These are phyloP conservation scores for Pyrochroa serraticornis DNA, from an alignment of 2,888 invertebrate species.

Conservation along the genomic window DNA sequence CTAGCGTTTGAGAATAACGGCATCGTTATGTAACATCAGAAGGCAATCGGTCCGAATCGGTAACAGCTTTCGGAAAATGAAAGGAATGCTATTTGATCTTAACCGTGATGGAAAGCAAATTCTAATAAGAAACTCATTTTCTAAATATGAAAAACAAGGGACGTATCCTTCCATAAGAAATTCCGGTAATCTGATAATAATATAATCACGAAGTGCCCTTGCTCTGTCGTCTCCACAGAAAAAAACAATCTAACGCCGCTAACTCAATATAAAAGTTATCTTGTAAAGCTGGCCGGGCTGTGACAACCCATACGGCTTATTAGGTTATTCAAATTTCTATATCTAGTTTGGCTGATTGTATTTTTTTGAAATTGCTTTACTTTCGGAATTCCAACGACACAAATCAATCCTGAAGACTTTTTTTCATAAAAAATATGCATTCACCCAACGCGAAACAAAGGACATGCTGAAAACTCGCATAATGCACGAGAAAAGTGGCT, in stretches of 20 bases:
- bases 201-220: constrained; percentile 35
- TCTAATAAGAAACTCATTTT: constrained; percentile 6
- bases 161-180: constrained; percentile 15
- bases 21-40: constrained; percentile 12
- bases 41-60: constrained; percentile 9
- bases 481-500: constrained; percentile 25
- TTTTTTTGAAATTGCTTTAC: constrained; percentile 3
- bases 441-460: constrained; percentile 7
- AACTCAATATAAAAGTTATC: constrained; percentile 51
- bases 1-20: constrained; percentile 16
- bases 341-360: constrained; percentile 38
- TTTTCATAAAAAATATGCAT: not conserved
- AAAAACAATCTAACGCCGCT: constrained; percentile 47
- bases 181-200: constrained; percentile 35
- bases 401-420: not conserved
- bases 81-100: too few species aligned
- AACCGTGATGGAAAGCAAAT: not conserved
- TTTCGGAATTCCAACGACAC: too few species aligned
- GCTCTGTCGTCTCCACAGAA: constrained; percentile 22
- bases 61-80: not conserved
- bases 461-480: constrained; percentile 19
- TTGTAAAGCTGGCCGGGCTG: constrained; percentile 29
- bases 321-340: constrained; percentile 45
- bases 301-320: constrained; percentile 38
- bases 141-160: constrained; percentile 1